Evolutionary conservation across 2,888 invertebrate species (phyloP), one percentile per base, ranked within the genome.

Genomic region (Adela reaumurella): DNA sequence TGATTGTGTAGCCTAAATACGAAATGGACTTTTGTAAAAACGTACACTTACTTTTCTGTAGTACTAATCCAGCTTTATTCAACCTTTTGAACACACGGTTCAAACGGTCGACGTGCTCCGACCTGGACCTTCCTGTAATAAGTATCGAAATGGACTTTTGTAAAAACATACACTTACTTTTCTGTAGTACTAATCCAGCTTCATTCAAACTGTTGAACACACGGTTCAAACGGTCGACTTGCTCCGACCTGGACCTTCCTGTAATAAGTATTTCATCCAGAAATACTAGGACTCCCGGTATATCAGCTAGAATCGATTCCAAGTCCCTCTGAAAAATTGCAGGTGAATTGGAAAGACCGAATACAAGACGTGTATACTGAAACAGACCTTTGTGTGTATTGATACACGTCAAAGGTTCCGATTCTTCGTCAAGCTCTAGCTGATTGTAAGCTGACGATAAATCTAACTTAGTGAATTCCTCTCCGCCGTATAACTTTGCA

Each of bases 381-480:
- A 45, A 48, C 14, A 48, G 18, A 3, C 48, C 48, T 17, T 24
- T n/a, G 14, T 48, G 43, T 3, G 45, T 45, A 17, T 45, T 45
- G 14, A 45, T 45, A 16, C 45, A 45, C 14, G 45, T 45, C 17
- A 45, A 24, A 10, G 45, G 24, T 14, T 29, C 3, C n/a, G 45
- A 45, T 4, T 45, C 45, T 5, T 45, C 20, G 10, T 24, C 24
- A 5, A 24, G 10, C 24, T 6, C 24, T n/a, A n/a, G n/a, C n/a
- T n/a, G n/a, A n/a, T n/a, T n/a, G n/a, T n/a, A n/a, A n/a, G n/a
- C n/a, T n/a, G 24, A 24, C 3, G 49, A 49, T 16, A 57, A 51
- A 51, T 58, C 58, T 20, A 59, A 46, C 47, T 57, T 56, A 0
- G 56, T 54, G 50, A 57, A 59, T 16, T 52, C 49, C 24, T 55